Conservation (phyloP, 1,140 invertebrate species). For the Polypedilum vanderplanki region DNA sequence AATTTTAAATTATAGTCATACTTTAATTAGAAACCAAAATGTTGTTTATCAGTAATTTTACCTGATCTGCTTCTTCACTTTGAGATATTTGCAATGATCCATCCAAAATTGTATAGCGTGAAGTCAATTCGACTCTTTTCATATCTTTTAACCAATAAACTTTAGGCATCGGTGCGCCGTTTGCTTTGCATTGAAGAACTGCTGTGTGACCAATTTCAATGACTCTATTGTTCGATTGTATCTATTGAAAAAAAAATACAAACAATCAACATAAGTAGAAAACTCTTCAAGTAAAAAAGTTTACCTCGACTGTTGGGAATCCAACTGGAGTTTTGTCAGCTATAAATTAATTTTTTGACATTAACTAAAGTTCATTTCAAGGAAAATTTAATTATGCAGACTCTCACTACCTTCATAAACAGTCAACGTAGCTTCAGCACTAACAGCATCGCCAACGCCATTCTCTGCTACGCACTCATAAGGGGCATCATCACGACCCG, state of each 20-base stretch:
- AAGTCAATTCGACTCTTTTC: conserved; percentile 76
- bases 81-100: conserved; percentile 84
- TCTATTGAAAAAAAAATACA: background rate
- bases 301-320: conserved; percentile 80
- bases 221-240: conserved; percentile 69
- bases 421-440: conserved; percentile 74
- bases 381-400: background rate
- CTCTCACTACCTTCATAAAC: conserved; percentile 70
- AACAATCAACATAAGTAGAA: background rate
- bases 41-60: background rate
- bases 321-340: conserved; percentile 78
- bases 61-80: conserved; percentile 79
- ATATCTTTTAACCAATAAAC: conserved; percentile 91
- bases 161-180: conserved; percentile 74
- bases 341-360: conserved; percentile 49
- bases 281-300: background rate
- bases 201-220: conserved; percentile 93
- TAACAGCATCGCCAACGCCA: conserved; percentile 88
- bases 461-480: conserved; percentile 97
- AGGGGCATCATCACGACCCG: conserved; percentile 72
- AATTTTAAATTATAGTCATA: background rate
- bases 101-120: conserved; percentile 74
- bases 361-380: conserved; percentile 20
- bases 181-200: conserved; percentile 77
- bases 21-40: background rate